Percentiles rank a stretch among this genome's conserved stretches.
phyloP scores from a whole-genome alignment of 2,113 vertebrate species.

The Coracopsis vasa region DNA sequence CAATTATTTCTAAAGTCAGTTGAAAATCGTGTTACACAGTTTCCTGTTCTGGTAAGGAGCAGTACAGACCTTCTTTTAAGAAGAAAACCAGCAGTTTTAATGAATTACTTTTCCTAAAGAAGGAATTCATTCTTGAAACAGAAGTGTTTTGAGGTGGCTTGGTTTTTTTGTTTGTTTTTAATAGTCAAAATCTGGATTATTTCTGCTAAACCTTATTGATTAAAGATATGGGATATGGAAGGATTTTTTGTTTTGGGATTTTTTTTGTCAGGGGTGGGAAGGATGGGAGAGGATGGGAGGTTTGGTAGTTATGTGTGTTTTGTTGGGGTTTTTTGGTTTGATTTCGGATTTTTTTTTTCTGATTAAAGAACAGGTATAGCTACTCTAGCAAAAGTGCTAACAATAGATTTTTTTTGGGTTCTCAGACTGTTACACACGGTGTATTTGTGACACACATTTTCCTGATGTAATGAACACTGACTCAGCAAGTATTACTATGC shows the following conservation, averaged over 20 bases:
- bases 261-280: background rate
- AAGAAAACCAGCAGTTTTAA: background rate
- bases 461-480: background rate
- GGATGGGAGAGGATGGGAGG: background rate
- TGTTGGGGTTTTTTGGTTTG: background rate
- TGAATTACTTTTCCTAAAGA: background rate
- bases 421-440: background rate
- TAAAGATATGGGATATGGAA: background rate
- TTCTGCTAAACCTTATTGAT: background rate
- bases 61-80: background rate
- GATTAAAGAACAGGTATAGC: background rate
- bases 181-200: background rate
- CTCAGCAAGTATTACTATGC: background rate
- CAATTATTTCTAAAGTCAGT: background rate
- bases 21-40: background rate
- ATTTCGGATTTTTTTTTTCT: background rate
- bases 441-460: background rate
- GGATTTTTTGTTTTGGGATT: accelerated
- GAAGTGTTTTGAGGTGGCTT: background rate
- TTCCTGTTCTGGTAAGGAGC: background rate
- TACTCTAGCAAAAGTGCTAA: background rate
- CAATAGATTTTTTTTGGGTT: background rate
- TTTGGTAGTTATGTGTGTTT: background rate
- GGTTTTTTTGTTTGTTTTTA: background rate
- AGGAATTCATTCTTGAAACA: background rate